These are phyloP conservation scores for Cyanistes caeruleus DNA, from an alignment of 2,113 vertebrate genomes.

Conservation along the genomic window DNA sequence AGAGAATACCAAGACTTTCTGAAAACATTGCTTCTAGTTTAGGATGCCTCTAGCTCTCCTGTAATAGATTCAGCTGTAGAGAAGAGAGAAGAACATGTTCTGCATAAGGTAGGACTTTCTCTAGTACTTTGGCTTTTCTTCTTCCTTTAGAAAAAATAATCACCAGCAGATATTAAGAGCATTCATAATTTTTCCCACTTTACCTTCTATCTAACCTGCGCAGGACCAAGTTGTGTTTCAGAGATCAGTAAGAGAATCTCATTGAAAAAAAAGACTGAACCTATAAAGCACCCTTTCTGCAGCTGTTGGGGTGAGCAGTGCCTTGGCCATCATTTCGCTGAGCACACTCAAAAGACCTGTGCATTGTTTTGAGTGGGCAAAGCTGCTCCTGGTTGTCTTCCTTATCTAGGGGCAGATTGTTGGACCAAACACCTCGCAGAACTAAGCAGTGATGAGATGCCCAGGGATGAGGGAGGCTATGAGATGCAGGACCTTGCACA, in stretches of 20 bases:
- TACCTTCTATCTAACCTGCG: not conserved
- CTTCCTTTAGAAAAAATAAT: not conserved
- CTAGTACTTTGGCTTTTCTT: not conserved
- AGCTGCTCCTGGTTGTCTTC: not conserved
- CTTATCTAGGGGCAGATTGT: accelerated
- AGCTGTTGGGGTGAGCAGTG: accelerated
- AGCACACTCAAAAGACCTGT: not conserved
- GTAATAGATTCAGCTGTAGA: conserved; percentile 25
- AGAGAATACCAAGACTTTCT: not conserved
- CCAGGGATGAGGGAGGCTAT: accelerated
- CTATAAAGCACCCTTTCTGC: not conserved
- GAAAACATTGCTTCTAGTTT: conserved; percentile 25
- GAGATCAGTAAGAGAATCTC: not conserved
- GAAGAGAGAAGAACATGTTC: conserved; percentile 30
- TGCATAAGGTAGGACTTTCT: conserved; percentile 29
- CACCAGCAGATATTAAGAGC: not conserved
- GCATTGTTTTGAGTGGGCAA: not conserved
- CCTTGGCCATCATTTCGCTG: not conserved
- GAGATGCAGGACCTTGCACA: not conserved
- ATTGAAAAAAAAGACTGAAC: not conserved
- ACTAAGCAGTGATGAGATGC: not conserved
- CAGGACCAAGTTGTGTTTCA: not conserved
- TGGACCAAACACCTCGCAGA: not conserved
- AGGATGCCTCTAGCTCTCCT: not conserved
- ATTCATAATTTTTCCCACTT: not conserved